Evolutionary conservation across 1,140 invertebrate species (phyloP).

Genomic region (Trichonephila clavata): DNA sequence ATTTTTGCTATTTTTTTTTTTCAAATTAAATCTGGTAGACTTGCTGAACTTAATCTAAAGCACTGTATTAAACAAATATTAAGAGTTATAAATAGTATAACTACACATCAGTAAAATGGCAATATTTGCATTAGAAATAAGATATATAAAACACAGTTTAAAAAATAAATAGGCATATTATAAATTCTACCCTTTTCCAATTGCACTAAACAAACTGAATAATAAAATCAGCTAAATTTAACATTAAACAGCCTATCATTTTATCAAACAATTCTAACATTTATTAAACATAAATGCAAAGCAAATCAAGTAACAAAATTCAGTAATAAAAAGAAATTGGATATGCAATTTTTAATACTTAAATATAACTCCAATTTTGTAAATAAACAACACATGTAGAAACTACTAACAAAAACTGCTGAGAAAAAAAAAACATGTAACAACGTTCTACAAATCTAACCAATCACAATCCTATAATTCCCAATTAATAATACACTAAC

Average conservation of each 20-base stretch:
- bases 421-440: background rate
- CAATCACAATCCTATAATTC: constrained; percentile 17
- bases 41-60: no score
- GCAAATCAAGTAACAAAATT: background rate
- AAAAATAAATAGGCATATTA: background rate
- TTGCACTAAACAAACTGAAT: background rate
- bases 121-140: no score
- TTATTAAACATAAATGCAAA: background rate
- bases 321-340: no score
- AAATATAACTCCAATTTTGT: no score
- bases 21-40: no score
- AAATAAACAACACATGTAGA: no score
- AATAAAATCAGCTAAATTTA: background rate
- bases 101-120: no score
- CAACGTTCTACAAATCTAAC: constrained; percentile 7
- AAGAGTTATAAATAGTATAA: no score
- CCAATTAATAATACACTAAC: constrained; percentile 3
- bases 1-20: no score
- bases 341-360: no score
- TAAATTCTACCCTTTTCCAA: background rate
- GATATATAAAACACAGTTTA: no score
- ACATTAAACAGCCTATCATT: background rate
- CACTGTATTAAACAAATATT: no score
- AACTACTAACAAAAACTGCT: background rate
- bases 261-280: background rate